phyloP scores from a whole-genome alignment of 2,888 invertebrate species.

The Hydropsyche betteni region DNA sequence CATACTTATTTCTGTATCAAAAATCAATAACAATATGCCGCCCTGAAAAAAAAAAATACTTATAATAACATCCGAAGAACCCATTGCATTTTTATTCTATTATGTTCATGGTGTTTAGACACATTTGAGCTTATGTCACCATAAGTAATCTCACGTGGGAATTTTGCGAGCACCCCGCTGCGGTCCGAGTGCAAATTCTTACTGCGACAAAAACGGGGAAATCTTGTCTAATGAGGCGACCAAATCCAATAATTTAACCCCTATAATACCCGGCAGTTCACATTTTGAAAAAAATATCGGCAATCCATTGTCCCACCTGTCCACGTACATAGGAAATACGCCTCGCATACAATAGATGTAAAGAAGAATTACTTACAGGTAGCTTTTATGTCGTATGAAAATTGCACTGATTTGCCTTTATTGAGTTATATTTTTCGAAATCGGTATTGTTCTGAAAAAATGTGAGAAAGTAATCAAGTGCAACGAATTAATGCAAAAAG shows the following conservation, averaged over 20 bases:
- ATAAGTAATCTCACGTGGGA: conserved; percentile 47
- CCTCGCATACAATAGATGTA: too few species aligned
- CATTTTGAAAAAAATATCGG: conserved; percentile 30
- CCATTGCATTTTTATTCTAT: not conserved
- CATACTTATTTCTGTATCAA: not conserved
- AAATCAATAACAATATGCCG: conserved; percentile 18
- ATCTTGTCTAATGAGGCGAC: conserved; percentile 48
- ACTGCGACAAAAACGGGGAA: conserved; percentile 29
- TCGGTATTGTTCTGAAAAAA: too few species aligned
- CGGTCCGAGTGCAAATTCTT: conserved; percentile 22
- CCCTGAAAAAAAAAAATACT: conserved; percentile 1
- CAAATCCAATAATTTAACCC: conserved; percentile 50
- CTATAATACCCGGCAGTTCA: conserved; percentile 42
- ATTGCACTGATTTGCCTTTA: too few species aligned
- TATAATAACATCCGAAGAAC: not conserved
- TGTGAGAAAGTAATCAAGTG: too few species aligned
- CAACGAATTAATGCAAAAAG: not conserved
- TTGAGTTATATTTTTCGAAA: too few species aligned
- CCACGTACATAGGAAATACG: not conserved
- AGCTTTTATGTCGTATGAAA: too few species aligned
- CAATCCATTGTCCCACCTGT: conserved; percentile 46
- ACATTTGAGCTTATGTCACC: conserved; percentile 33
- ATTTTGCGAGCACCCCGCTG: conserved; percentile 35
- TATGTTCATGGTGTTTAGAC: conserved; percentile 21
- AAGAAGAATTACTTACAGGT: too few species aligned